phyloP scores from a whole-genome alignment of 2,113 vertebrate genomes.

The Pithys albifrons region DNA sequence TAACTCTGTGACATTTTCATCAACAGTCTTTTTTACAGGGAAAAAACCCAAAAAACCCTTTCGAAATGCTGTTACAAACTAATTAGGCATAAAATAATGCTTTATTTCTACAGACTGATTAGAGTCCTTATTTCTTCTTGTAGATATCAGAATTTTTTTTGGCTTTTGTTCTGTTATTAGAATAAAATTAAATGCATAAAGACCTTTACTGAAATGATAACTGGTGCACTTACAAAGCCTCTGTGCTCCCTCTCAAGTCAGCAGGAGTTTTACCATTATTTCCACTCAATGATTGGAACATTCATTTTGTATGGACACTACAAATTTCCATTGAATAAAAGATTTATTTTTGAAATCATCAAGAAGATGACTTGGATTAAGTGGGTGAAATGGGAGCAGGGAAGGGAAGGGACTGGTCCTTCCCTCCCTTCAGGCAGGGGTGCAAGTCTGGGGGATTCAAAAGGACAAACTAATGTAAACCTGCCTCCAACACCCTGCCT shows the following conservation, averaged over 20 bases:
- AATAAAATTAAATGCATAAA: not conserved
- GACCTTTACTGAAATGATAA: not conserved
- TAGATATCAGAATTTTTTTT: not conserved
- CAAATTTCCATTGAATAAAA: not conserved
- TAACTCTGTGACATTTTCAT: conserved; percentile 48
- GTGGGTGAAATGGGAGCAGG: not conserved
- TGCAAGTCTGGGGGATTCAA: not conserved
- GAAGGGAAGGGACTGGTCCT: not conserved
- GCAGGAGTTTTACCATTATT: not conserved
- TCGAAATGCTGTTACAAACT: conserved; percentile 63
- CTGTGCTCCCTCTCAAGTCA: not conserved
- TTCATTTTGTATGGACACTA: not conserved
- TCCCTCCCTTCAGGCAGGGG: not conserved
- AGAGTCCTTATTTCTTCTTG: conserved; percentile 58
- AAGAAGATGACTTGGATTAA: not conserved
- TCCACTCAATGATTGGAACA: not conserved
- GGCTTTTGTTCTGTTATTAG: not conserved
- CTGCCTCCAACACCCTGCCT: not conserved
- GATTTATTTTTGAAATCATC: not conserved
- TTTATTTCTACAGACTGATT: conserved; percentile 68
- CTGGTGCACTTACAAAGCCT: not conserved
- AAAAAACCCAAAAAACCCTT: not conserved
- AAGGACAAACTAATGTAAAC: not conserved
- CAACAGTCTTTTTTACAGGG: conserved; percentile 16
- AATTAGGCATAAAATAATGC: conserved; percentile 57